phyloP scores from a whole-genome alignment of 2,113 vertebrate genomes.

The Pygoscelis adeliae region DNA sequence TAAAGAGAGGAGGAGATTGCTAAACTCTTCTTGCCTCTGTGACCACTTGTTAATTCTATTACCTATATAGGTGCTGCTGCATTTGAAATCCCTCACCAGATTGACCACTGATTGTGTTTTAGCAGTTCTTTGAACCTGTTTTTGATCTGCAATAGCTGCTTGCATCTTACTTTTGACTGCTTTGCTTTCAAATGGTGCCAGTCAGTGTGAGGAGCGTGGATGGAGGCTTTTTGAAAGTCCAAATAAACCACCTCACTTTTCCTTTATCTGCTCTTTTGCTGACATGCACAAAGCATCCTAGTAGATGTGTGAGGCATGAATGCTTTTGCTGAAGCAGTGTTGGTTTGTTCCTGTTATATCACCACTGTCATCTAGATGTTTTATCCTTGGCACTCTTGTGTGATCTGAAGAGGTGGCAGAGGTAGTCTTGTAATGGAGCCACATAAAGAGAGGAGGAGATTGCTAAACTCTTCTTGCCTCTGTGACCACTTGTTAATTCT shows the following conservation, averaged over 20 bases:
- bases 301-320: constrained; percentile 16
- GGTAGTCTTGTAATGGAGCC: not conserved
- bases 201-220: not conserved
- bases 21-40: not conserved
- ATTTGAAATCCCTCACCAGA: constrained; percentile 22
- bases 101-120: constrained; percentile 40
- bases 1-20: not conserved
- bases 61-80: not conserved
- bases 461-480: not conserved
- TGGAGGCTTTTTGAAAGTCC: constrained; percentile 19
- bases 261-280: constrained; percentile 53
- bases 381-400: constrained; percentile 12
- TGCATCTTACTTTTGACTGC: constrained; percentile 46
- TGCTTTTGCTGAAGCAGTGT: constrained; percentile 29
- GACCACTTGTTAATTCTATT: constrained; percentile 44
- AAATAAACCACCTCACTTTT: not conserved
- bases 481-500: constrained; percentile 41
- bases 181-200: constrained; percentile 32
- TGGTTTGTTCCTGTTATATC: constrained; percentile 51
- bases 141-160: constrained; percentile 43
- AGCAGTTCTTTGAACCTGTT: constrained; percentile 28
- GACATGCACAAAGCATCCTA: constrained; percentile 18
- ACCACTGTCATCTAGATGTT: constrained; percentile 30
- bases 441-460: not conserved
- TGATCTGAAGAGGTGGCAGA: not conserved